phyloP scores from a whole-genome alignment of 1,140 invertebrate genomes.

The Apocrypta bakeri region DNA sequence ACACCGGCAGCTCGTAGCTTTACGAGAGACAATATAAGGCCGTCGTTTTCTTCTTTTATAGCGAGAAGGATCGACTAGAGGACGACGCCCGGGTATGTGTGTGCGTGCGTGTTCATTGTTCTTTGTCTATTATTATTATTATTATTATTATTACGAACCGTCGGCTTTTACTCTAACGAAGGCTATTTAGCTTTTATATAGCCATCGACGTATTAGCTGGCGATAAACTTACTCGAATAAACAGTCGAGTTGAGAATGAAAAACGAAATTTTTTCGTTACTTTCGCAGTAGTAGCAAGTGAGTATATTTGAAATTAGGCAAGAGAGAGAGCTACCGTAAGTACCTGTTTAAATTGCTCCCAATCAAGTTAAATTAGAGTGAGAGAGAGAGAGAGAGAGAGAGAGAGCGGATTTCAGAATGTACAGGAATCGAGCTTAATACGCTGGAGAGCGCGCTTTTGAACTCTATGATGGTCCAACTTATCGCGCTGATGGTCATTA shows the following conservation, averaged over 20 bases:
- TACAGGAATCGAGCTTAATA: constrained; percentile 45
- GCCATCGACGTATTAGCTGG: too few relatives aligned
- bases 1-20: background rate
- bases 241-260: too few relatives aligned
- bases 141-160: background rate
- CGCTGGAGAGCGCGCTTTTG: constrained; percentile 18
- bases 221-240: too few relatives aligned
- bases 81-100: background rate
- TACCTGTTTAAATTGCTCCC: constrained; percentile 23
- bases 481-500: constrained; percentile 42
- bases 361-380: constrained; percentile 49
- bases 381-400: too few relatives aligned
- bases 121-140: background rate
- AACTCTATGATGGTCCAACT: constrained; percentile 34
- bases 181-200: too few relatives aligned
- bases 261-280: too few relatives aligned
- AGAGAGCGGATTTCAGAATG: constrained; percentile 36
- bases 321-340: too few relatives aligned
- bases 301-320: too few relatives aligned
- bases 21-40: background rate
- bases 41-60: background rate
- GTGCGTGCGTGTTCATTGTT: background rate
- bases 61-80: too few relatives aligned
- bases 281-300: too few relatives aligned
- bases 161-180: background rate